Evolutionary conservation across 2,113 vertebrate genomes (phyloP).

Genomic region (Petaurus breviceps): DNA sequence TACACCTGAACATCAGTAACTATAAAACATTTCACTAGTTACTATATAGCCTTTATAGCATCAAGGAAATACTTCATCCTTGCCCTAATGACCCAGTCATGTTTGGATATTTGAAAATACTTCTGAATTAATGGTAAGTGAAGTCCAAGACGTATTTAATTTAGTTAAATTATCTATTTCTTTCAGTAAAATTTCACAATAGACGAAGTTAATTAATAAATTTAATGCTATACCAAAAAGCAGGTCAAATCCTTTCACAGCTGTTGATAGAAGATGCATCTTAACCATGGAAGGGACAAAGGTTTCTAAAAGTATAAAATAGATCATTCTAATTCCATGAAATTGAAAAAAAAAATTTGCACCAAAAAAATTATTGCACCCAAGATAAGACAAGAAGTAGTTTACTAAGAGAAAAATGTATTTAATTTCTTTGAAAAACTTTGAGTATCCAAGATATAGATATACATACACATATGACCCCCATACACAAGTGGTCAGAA

Average conservation of each 20-base stretch:
- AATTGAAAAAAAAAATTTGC: background rate
- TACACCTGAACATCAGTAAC: background rate
- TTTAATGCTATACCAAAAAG: background rate
- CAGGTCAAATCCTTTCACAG: background rate
- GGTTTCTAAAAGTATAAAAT: background rate
- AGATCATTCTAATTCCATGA: background rate
- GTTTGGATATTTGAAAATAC: background rate
- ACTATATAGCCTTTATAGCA: background rate
- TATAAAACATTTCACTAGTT: background rate
- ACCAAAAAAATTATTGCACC: background rate
- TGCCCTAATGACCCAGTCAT: background rate
- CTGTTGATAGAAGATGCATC: background rate
- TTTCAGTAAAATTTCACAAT: background rate
- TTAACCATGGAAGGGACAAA: background rate
- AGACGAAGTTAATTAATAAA: background rate
- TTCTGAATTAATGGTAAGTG: background rate
- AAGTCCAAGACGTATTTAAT: background rate
- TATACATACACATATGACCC: too few species aligned
- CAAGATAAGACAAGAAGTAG: background rate
- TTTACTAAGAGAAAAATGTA: background rate
- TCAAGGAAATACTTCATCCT: background rate
- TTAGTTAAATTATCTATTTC: background rate
- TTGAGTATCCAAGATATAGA: too few species aligned
- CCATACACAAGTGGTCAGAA: background rate
- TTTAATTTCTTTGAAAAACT: too few species aligned